Conservation (phyloP, 2,113 vertebrate genomes). For the Numida meleagris region DNA sequence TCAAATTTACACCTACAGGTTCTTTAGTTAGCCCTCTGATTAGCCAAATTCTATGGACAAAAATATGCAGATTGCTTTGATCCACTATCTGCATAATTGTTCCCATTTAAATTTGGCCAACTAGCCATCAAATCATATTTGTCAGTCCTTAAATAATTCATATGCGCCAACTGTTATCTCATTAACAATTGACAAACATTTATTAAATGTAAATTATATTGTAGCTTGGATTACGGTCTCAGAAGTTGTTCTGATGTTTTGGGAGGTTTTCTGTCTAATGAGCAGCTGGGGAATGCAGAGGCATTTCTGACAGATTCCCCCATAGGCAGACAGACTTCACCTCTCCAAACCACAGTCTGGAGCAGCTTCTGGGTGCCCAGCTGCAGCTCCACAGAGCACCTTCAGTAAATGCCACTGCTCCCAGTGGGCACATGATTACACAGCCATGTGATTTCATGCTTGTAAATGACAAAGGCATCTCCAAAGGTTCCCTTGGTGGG, state of each 20-base stretch:
- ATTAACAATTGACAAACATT: slow-evolving; percentile 51
- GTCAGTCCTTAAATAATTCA: slow-evolving; percentile 48
- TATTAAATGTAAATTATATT: slow-evolving; percentile 33
- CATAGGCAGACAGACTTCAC: background rate
- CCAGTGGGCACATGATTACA: background rate
- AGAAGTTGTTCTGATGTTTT: background rate
- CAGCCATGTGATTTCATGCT: background rate
- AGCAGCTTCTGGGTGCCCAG: background rate
- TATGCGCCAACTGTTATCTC: slow-evolving; percentile 26
- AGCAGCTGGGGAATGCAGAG: background rate
- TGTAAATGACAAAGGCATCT: background rate
- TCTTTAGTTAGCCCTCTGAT: background rate
- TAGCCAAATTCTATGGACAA: background rate
- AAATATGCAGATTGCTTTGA: background rate
- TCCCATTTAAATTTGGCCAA: slow-evolving; percentile 30
- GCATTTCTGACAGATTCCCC: background rate
- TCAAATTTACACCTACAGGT: background rate
- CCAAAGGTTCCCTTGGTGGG: background rate
- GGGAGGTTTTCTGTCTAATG: background rate
- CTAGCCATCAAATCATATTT: slow-evolving; percentile 36
- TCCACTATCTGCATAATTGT: background rate
- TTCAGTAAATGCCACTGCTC: background rate
- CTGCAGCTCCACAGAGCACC: background rate
- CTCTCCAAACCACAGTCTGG: background rate
- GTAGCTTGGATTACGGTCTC: background rate